A percentile compares a stretch with the other conserved stretches of the same genome.
Conservation (phyloP, 1,140 invertebrate genomes). For the Brachionus plicatilis region DNA sequence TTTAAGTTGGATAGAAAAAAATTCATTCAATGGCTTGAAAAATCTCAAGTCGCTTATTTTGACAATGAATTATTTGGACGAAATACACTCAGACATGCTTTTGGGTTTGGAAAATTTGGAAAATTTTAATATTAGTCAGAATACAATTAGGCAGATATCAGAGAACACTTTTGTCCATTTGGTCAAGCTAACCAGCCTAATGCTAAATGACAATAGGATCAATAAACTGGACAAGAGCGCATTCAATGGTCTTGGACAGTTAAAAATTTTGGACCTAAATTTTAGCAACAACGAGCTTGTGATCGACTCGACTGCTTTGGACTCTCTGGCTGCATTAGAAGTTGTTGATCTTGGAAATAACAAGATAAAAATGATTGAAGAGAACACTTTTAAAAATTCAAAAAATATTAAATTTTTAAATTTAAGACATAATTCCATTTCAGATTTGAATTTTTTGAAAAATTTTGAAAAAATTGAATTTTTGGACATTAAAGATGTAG, state of each 20-base stretch:
- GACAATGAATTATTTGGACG: not conserved
- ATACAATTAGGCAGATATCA: not conserved
- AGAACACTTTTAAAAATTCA: not conserved
- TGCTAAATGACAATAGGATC: not conserved
- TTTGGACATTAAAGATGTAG: not conserved
- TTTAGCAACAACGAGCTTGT: not conserved
- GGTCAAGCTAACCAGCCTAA: not conserved
- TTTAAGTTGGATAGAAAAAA: not conserved
- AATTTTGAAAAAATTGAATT: not conserved
- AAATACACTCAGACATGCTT: not conserved
- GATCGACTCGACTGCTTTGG: not conserved
- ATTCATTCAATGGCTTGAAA: not conserved
- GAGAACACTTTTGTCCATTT: not conserved
- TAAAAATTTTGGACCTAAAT: not conserved
- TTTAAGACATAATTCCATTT: not conserved
- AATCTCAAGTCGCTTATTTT: not conserved
- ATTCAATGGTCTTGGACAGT: not conserved
- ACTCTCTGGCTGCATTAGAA: not conserved
- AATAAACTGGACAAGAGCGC: not conserved
- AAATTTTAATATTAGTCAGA: not conserved
- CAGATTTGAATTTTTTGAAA: not conserved
- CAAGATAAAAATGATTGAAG: not conserved
- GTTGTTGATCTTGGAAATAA: not conserved
- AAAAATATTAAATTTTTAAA: constrained; percentile 23
- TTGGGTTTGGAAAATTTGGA: not conserved